Percentiles rank a stretch among this genome's conserved stretches.
Evolutionary conservation across 2,113 vertebrate species (phyloP).

Genomic region (Gnathonemus echidnorhynchus): DNA sequence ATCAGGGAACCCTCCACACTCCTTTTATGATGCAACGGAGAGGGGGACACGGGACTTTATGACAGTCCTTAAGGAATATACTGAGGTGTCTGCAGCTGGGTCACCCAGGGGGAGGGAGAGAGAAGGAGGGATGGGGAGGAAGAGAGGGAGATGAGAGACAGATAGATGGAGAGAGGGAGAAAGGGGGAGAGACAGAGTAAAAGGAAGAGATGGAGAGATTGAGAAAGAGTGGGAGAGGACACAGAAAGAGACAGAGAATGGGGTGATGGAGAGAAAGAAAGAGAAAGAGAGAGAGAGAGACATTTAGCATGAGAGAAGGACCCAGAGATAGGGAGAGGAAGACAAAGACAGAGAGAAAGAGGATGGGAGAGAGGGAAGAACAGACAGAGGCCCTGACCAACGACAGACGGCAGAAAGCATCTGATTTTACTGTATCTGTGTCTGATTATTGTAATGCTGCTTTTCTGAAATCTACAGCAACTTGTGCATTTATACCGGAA

Average conservation of each 20-base stretch:
- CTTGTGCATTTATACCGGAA: background rate
- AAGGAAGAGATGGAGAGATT: background rate
- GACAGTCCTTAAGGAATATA: background rate
- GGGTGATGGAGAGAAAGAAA: background rate
- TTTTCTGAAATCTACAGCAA: background rate
- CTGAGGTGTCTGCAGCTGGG: background rate
- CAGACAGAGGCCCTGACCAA: background rate
- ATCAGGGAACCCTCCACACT: background rate
- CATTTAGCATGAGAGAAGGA: background rate
- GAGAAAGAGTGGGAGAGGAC: background rate
- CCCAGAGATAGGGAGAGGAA: background rate
- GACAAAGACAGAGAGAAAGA: background rate
- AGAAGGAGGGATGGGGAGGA: constrained; percentile 2
- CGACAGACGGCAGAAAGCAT: background rate
- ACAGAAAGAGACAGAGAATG: background rate
- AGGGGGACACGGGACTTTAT: background rate
- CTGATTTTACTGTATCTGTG: background rate
- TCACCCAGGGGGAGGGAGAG: background rate
- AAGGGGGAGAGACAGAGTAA: no score
- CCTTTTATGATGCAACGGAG: background rate
- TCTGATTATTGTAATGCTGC: background rate
- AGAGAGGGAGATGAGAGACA: background rate
- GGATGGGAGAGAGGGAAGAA: background rate
- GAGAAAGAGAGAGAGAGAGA: background rate
- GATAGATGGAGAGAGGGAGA: background rate